Evolutionary conservation across 2,888 invertebrate species (phyloP), one percentile per base, ranked within the genome.

Genomic region (Scaeva pyrastri): DNA sequence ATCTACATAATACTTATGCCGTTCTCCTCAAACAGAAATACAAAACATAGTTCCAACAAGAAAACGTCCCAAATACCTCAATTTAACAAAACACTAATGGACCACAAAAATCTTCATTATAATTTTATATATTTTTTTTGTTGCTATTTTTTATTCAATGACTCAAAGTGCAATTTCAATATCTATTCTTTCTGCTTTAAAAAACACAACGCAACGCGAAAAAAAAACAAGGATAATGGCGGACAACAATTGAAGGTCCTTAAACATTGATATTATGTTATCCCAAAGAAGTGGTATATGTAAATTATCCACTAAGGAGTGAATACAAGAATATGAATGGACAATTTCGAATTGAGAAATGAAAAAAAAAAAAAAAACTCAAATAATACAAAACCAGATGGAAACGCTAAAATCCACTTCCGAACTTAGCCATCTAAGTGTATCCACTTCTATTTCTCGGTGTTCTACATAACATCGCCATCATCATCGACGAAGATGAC

Each of bases 381-480:
- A 31, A 31, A 31, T 31, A 31, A 31, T 31, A 31, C 31, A 31
- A 31, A 12, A 23, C 19, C 19, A 45, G 16, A 50, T 50, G 50
- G 41, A 19, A 72, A 74, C 64, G 74, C 39, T 77, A 48, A 71
- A 78, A 79, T 72, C 71, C 76, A 75, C 75, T 79, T 75, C 58
- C 56, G 58, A 71, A 60, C 79, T 84, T 50, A 71, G 60, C 39
- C 19, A 50, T 23, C 75, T 79, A 66, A 84, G 66, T 75, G 58
- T 71, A 66, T 58, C 68, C 56, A 36, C 45, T 58, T 70, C 58
- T n/a, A 19, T 31, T 8, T 31, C 31, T 31, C 26, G 31, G 19
- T 79, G 84, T 84, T 62, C 84, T 75, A 75, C 58, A 79, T 79
- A 74, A 19, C 55, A 64, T 14, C n/a, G n/a, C n/a, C n/a, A n/a